These are phyloP conservation scores for Ginglymostoma cirratum DNA, from an alignment of 2,113 vertebrate species.

Conservation along the genomic window DNA sequence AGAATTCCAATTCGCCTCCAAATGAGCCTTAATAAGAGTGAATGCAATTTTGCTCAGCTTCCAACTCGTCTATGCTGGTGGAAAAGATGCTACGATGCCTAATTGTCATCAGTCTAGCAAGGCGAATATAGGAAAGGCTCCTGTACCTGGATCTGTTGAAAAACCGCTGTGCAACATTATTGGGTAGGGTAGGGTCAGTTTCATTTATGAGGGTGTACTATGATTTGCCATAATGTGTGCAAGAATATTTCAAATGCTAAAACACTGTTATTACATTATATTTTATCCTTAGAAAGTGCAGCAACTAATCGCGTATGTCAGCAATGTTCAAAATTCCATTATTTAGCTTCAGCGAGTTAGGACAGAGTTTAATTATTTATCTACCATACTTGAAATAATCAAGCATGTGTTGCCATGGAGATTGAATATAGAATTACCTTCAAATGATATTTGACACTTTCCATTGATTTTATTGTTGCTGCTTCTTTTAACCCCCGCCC, in stretches of 20 bases:
- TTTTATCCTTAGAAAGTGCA: neutral
- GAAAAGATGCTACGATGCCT: neutral
- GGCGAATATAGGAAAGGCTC: neutral
- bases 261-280: neutral
- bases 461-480: neutral
- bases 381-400: neutral
- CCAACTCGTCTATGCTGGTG: neutral
- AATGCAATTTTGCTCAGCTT: neutral
- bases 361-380: conserved; percentile 20
- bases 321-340: neutral
- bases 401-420: neutral
- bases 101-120: neutral
- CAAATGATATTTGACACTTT: neutral
- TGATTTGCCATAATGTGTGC: neutral
- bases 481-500: neutral
- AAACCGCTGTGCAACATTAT: neutral
- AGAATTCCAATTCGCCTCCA: neutral
- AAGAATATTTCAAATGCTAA: neutral
- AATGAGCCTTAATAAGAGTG: neutral
- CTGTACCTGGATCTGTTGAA: neutral
- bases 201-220: neutral
- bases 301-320: neutral
- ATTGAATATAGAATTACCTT: neutral
- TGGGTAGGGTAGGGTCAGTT: neutral
- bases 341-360: neutral